Evolutionary conservation across 1,140 invertebrate species (phyloP).

Genomic region (Yoshiicerus persimilis): DNA sequence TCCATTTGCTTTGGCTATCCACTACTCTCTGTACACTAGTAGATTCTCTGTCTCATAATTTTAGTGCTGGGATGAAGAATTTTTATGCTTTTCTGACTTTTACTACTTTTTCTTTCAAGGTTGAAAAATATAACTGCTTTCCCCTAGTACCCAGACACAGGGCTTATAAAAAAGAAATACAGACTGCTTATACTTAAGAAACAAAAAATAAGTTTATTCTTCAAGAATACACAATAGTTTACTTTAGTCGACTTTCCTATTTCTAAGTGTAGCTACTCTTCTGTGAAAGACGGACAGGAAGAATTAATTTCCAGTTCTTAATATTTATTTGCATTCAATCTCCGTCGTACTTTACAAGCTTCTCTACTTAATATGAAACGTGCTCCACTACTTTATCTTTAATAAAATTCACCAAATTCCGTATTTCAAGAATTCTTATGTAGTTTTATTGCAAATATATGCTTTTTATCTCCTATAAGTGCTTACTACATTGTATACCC

Average conservation of each 20-base stretch:
- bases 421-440: background rate
- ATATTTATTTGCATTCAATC: conserved; percentile 21
- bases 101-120: background rate
- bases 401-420: background rate
- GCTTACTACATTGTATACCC: background rate
- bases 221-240: background rate
- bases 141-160: background rate
- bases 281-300: background rate
- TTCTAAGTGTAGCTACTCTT: background rate
- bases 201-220: background rate
- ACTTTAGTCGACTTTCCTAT: background rate
- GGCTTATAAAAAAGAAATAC: background rate
- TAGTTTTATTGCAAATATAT: background rate
- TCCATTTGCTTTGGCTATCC: conserved; percentile 1
- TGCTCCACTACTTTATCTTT: background rate
- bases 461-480: background rate
- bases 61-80: background rate
- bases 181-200: background rate
- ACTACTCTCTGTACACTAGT: background rate
- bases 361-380: background rate
- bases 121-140: background rate
- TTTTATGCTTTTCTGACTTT: conserved; percentile 16
- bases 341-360: background rate
- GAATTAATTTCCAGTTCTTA: background rate
- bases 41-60: conserved; percentile 6